Evolutionary conservation across 1,140 invertebrate species (phyloP), one percentile per base, ranked within the genome.

Genomic region (Papilio xuthus): DNA sequence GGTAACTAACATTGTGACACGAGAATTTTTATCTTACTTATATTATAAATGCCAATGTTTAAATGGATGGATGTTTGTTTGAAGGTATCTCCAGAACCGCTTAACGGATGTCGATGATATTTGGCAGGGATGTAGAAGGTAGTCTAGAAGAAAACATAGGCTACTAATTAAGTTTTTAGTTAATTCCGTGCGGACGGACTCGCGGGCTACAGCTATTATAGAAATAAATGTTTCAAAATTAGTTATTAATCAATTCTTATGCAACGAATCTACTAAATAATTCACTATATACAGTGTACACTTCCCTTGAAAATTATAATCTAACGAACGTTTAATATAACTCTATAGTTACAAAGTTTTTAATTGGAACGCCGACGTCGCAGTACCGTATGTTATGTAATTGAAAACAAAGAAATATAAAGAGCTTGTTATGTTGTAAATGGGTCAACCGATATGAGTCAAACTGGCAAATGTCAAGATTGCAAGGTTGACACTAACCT

Each of bases 351-450:
- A 20, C 37, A 41, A n/a, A 41, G 20, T 23, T 72, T 72, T 73
- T 73, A 73, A 73, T 73, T 73, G 41, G 71, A 73, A 73, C 20
- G 20, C 42, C 12, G 41, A 23, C 71, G 42, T 42, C 41, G n/a
- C 42, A 69, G 28, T 32, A 32, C 28, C 67, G 28, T 37, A 26
- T 50, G 42, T 44, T 73, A 47, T 73, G 71, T 47, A 50, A 73
- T 73, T 47, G 71, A 73, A 73, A 44, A 73, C 71, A 73, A 73
- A 47, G 71, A 73, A 44, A 47, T 42, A 73, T 73, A 73, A 73
- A 73, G 71, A 73, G 71, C 71, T 73, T 47, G 71, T 50, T 44
- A 73, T 26, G 42, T 73, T 50, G n/a, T 73, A 73, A 73, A 44
- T 73, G 23, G 71, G 71, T 73, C 71, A 47, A 4, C 42, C n/a